Percentiles rank a stretch among this genome's conserved stretches.
phyloP scores from a whole-genome alignment of 2,888 invertebrate species.

The Plebejus melissa region DNA sequence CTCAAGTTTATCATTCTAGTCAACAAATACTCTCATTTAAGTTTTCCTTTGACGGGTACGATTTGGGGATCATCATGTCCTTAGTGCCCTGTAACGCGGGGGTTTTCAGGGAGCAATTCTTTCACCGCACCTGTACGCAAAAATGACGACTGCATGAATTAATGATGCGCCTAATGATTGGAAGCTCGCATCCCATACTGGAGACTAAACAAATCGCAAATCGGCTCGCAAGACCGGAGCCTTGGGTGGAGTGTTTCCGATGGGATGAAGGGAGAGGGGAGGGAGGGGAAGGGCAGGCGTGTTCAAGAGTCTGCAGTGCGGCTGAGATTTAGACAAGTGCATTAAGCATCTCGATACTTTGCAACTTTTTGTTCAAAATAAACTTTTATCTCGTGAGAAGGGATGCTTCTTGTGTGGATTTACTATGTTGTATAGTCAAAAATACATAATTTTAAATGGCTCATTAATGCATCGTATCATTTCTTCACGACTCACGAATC shows the following conservation, averaged over 20 bases:
- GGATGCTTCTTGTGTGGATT: no score
- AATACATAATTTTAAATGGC: no score
- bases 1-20: no score
- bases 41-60: neutral
- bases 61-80: neutral
- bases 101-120: neutral
- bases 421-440: no score
- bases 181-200: neutral
- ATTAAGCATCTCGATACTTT: slow-evolving; percentile 26
- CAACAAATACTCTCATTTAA: neutral
- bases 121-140: neutral
- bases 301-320: slow-evolving; percentile 51
- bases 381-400: neutral
- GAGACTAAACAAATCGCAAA: slow-evolving; percentile 32
- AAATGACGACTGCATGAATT: neutral
- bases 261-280: slow-evolving; percentile 38
- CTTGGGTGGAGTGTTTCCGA: slow-evolving; percentile 39
- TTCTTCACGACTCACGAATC: no score
- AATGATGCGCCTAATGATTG: slow-evolving; percentile 12
- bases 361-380: slow-evolving; percentile 4
- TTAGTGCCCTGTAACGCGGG: neutral
- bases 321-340: slow-evolving; percentile 37
- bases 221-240: slow-evolving; percentile 29
- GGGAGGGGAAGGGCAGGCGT: slow-evolving; percentile 42
- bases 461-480: no score